phyloP scores from a whole-genome alignment of 1,140 invertebrate genomes.

The Drosophila watanabei region DNA sequence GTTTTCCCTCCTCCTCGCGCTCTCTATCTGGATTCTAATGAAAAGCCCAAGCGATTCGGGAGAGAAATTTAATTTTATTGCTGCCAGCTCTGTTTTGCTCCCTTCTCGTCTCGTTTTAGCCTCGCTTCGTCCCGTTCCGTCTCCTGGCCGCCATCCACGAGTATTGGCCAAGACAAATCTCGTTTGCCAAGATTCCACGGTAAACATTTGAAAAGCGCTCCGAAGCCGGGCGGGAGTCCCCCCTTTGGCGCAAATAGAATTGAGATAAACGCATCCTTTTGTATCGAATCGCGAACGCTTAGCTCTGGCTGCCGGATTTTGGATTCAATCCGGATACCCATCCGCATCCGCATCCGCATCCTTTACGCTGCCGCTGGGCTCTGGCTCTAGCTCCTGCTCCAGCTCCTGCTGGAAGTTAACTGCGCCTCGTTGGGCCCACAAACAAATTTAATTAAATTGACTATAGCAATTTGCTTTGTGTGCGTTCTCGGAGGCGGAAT shows the following conservation, averaged over 20 bases:
- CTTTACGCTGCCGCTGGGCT: background rate
- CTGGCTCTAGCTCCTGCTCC: background rate
- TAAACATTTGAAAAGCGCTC: slow-evolving; percentile 54
- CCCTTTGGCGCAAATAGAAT: slow-evolving; percentile 74
- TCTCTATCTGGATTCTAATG: slow-evolving; percentile 34
- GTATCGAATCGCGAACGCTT: slow-evolving; percentile 71
- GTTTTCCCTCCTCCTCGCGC: background rate
- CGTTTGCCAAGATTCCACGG: slow-evolving; percentile 53
- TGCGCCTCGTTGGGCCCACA: slow-evolving; percentile 68
- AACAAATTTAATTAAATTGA: slow-evolving; percentile 84
- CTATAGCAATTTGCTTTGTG: slow-evolving; percentile 79
- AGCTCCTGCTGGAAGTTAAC: slow-evolving; percentile 39
- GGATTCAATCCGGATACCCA: slow-evolving; percentile 28
- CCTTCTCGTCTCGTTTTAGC: background rate
- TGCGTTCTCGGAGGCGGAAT: slow-evolving; percentile 54
- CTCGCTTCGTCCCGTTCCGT: background rate
- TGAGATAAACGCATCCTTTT: slow-evolving; percentile 82
- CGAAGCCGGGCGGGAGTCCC: slow-evolving; percentile 35
- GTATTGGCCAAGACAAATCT: slow-evolving; percentile 37
- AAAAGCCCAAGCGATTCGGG: slow-evolving; percentile 18
- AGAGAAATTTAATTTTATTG: slow-evolving; percentile 42
- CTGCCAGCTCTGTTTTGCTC: slow-evolving; percentile 12
- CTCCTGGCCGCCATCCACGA: slow-evolving; percentile 3
- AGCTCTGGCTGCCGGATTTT: slow-evolving; percentile 54
- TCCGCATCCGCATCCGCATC: background rate